Base-by-base conservation (phyloP, 2,888 invertebrate genomes). In the Zele albiditarsus region DNA sequence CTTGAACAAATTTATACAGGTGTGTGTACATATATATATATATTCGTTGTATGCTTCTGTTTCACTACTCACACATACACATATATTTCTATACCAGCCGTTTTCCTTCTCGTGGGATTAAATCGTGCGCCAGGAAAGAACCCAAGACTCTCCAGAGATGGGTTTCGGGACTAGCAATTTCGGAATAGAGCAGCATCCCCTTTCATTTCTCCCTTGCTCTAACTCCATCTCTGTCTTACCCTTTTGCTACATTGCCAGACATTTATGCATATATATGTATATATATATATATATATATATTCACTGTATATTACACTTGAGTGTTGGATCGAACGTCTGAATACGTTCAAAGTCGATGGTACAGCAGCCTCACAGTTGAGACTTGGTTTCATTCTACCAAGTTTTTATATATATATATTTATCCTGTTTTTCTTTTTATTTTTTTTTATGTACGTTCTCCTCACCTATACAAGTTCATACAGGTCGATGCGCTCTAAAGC, bases 401-500 rank as follows among this genome's bases (percentile, higher is more conserved):
- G 71, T 68, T 75, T 75, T 75, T 71, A 75, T 42, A 67, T 71
- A 42, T 62, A n/a, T 20, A 12, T 10, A 12, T 42, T 42, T 33
- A 5, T 5, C 8, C 8, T 42, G 12, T 12, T 10, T 42, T 5
- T 33, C 8, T 33, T 33, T 33, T 33, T 33, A 16, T 46, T 46
- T 16, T 46, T 46, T 46, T 46, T 46, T 14, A 10, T 42, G 10
- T 42, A 16, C 46, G 2, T 46, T 58, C 62, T 25, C 71, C 78
- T 63, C 62, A 71, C 42, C 68, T 49, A 71, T 63, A 70, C 62
- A 67, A 65, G 77, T 79, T 75, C 76, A 78, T 77, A 74, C 76
- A 77, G 80, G 80, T 79, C 80, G 80, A 80, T 80, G 78, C 75
- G 79, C 80, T 74, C 78, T 33, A 78, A 79, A 75, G 23, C 63